Evolutionary conservation across 2,113 vertebrate species (phyloP), one percentile per base, ranked within the genome.

Genomic region (Shinisaurus crocodilurus): DNA sequence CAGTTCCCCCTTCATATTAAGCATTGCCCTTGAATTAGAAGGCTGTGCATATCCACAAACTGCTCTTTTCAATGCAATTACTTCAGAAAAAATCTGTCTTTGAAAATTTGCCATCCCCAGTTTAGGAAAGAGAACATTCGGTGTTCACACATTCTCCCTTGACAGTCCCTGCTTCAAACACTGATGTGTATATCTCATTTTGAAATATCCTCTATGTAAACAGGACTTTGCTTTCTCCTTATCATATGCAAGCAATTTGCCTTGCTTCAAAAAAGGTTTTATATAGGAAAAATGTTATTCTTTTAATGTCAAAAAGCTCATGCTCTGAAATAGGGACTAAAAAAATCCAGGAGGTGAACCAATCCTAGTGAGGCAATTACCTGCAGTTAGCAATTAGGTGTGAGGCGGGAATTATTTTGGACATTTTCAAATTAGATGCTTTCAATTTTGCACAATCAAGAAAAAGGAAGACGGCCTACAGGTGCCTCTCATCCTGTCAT

Each of bases 381-480:
- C 45, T 83, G 45, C 15, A 29, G 60, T 75, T 69, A 91, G 16
- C 43, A 75, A 75, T 57, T 72, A 43, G 50, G 25, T 74, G 32
- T 5, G 20, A 89, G 50, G 40, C 70, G 7, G 43, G 18, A 54
- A 69, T 65, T 85, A 84, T 45, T 69, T 82, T 74, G 67, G 37
- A 27, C 74, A 9, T 84, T 84, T 82, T 10, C 50, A 29, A 70
- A 65, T 75, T n/a, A 60, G 60, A 25, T 29, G 7, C 25, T 27
- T 18, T 57, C 50, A 82, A 67, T 65, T 27, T 80, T 85, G 65
- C 65, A 80, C 45, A 69, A 79, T 86, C 63, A 63, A 57, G 63
- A 86, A 79, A 69, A 80, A 48, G 43, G 25, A 86, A 70, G 75
- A 69, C 48, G 40, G 80, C 84, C 84, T 85, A 85, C 83, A 90